Conservation (phyloP, 2,888 invertebrate genomes). For the Orthonevra nobilis region DNA sequence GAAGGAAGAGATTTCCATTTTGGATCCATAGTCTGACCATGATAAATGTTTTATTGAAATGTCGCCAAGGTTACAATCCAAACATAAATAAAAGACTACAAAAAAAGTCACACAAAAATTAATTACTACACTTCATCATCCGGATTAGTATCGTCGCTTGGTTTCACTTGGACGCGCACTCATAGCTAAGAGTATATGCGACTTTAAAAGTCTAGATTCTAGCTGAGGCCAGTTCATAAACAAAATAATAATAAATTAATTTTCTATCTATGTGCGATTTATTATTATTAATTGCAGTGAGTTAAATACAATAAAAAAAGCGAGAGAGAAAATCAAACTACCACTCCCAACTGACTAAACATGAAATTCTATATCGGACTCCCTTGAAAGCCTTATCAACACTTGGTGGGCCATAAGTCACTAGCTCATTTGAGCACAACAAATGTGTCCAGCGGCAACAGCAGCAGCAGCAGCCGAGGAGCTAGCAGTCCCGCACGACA, state of each 20-base stretch:
- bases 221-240: constrained; percentile 20
- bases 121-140: constrained; percentile 42
- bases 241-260: neutral
- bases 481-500: constrained; percentile 58
- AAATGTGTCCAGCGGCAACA: no score
- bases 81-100: neutral
- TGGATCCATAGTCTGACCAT: constrained; percentile 22
- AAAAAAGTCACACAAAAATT: constrained; percentile 15
- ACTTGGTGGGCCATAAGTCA: constrained; percentile 66
- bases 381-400: constrained; percentile 60
- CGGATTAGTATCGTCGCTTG: constrained; percentile 3
- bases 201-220: no score
- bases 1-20: constrained; percentile 35
- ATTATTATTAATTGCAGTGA: constrained; percentile 62
- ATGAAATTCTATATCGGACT: constrained; percentile 63
- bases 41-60: constrained; percentile 36
- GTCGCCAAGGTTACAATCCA: constrained; percentile 38
- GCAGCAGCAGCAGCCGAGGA: constrained; percentile 37
- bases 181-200: no score
- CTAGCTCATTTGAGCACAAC: constrained; percentile 67
- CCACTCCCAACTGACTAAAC: constrained; percentile 56
- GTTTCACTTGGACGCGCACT: no score
- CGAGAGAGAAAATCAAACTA: constrained; percentile 29
- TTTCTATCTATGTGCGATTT: constrained; percentile 47
- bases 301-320: no score